Percentiles rank a stretch among this genome's conserved stretches.
Conservation (phyloP, 2,113 vertebrate species). For the Microtus pennsylvanicus region DNA sequence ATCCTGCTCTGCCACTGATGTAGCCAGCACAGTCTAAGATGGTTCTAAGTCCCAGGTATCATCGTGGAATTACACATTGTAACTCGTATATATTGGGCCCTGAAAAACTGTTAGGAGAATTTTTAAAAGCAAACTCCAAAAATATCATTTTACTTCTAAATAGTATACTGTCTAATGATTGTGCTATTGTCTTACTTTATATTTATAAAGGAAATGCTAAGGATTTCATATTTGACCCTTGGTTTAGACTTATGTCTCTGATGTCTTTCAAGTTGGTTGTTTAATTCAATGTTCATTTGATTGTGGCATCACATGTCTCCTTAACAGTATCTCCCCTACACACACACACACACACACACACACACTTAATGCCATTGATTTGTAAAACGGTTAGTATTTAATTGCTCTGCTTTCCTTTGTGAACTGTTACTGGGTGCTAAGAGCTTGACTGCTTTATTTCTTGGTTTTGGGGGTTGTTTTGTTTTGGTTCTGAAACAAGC, state of each 20-base stretch:
- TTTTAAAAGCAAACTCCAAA: not conserved
- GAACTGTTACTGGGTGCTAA: too few relatives aligned
- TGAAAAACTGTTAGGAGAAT: not conserved
- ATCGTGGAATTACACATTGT: not conserved
- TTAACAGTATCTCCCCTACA: not conserved
- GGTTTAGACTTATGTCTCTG: not conserved
- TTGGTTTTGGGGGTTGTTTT: not conserved
- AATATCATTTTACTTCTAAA: not conserved
- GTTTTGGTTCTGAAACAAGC: not conserved
- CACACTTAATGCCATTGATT: not conserved
- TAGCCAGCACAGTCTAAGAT: not conserved
- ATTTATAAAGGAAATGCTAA: not conserved
- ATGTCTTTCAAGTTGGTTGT: not conserved
- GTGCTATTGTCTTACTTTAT: not conserved
- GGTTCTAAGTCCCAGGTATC: accelerated
- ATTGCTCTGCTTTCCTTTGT: not conserved
- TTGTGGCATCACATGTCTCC: not conserved
- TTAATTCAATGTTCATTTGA: not conserved
- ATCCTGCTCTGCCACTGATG: not conserved
- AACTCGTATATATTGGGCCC: not conserved
- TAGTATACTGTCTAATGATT: not conserved
- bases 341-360: too few relatives aligned
- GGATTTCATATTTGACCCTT: accelerated
- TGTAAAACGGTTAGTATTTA: not conserved
- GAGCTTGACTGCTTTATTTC: not conserved